Percentiles rank a stretch among this genome's conserved stretches.
Conservation (phyloP, 2,113 vertebrate genomes). For the rabbit (Oryctolagus cuniculus) region mOryCun1.1 NC_091453.1:61949001-61949500, state of each 20-base stretch:
- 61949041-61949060: not conserved
- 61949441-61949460: not conserved
- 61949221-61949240: not conserved
- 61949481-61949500: not conserved
- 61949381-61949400: not conserved
- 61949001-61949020: too few relatives aligned
- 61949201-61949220: not conserved
- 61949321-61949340: not conserved
- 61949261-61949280: not conserved
- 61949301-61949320: not conserved
- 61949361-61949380: not conserved
- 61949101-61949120: not conserved
- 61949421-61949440: not conserved
- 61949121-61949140: not conserved
- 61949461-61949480: not conserved
- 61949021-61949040: not conserved
- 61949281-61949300: not conserved
- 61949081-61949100: not conserved
- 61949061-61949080: not conserved
- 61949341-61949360: not conserved
- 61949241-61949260: not conserved
- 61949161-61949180: not conserved
- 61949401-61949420: not conserved
- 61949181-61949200: not conserved
- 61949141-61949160: not conserved